Percentiles rank a stretch among this genome's conserved stretches.
These are phyloP conservation scores for Mobula birostris DNA, from an alignment of 2,113 vertebrate genomes.

Conservation along the genomic window DNA sequence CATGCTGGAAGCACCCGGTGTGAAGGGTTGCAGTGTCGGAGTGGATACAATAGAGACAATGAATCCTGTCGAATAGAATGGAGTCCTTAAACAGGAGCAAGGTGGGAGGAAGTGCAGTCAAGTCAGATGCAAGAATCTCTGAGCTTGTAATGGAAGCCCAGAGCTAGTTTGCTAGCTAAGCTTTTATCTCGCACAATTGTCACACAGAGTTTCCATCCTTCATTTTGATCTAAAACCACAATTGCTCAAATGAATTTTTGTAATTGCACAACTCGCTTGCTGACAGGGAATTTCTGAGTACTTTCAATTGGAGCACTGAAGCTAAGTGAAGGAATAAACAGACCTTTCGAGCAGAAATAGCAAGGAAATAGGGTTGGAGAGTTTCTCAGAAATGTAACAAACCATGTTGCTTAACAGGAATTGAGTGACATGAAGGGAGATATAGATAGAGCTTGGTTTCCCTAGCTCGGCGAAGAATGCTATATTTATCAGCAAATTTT, in stretches of 20 bases:
- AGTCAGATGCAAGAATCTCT: no score
- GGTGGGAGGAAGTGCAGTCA: no score
- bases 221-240: neutral
- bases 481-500: conserved; percentile 14
- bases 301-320: neutral
- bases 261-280: neutral
- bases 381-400: conserved; percentile 29
- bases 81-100: no score
- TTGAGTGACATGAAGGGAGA: conserved; percentile 2
- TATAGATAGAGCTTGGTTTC: conserved; percentile 33
- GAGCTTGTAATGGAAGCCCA: no score
- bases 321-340: neutral
- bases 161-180: neutral
- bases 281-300: neutral
- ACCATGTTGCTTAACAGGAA: conserved; percentile 28
- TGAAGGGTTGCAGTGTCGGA: no score
- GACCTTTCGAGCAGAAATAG: conserved; percentile 13
- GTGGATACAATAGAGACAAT: no score
- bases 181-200: neutral
- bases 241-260: neutral
- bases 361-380: conserved; percentile 31
- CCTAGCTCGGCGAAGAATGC: neutral
- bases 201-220: neutral
- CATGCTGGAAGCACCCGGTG: no score
- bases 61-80: no score